Evolutionary conservation across 2,888 invertebrate species (phyloP).

Genomic region (Atrina japonica): DNA sequence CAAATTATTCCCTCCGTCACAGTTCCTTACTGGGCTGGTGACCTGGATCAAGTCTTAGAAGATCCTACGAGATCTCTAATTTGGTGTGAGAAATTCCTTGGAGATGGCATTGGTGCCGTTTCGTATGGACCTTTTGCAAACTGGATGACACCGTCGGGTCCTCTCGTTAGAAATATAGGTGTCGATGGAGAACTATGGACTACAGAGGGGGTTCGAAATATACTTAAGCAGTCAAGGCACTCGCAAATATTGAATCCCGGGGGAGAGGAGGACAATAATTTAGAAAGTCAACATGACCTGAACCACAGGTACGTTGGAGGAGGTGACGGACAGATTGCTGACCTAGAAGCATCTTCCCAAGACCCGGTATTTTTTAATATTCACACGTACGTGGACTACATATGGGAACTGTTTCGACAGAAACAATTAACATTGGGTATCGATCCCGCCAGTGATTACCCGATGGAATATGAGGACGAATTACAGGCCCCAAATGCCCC

Average conservation of each 20-base stretch:
- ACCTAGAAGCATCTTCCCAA: constrained; percentile 53
- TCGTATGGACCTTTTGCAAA: constrained; percentile 66
- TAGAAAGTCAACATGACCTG: constrained; percentile 45
- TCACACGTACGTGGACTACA: constrained; percentile 64
- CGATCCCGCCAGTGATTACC: constrained; percentile 38
- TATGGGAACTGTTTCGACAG: constrained; percentile 57
- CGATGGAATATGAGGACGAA: constrained; percentile 13
- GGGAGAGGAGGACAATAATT: constrained; percentile 43
- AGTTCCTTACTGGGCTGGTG: constrained; percentile 70
- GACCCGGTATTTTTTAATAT: constrained; percentile 68
- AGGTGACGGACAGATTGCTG: constrained; percentile 48
- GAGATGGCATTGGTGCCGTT: constrained; percentile 66
- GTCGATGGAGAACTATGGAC: constrained; percentile 59
- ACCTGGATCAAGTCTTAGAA: constrained; percentile 55
- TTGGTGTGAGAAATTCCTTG: constrained; percentile 64
- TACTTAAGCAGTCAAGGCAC: constrained; percentile 53
- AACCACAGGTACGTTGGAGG: constrained; percentile 49
- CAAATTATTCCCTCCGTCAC: constrained; percentile 58
- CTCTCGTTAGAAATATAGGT: constrained; percentile 62
- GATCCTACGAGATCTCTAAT: constrained; percentile 59
- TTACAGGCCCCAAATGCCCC: constrained; percentile 11
- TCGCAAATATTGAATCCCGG: constrained; percentile 50
- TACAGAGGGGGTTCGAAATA: constrained; percentile 41
- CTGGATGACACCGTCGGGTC: constrained; percentile 61
- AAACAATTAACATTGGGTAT: constrained; percentile 22